A percentile compares a stretch with the other conserved stretches of the same genome.
These are phyloP conservation scores for Dermochelys coriacea DNA, from an alignment of 2,797 vertebrate species.

Conservation along the genomic window DNA sequence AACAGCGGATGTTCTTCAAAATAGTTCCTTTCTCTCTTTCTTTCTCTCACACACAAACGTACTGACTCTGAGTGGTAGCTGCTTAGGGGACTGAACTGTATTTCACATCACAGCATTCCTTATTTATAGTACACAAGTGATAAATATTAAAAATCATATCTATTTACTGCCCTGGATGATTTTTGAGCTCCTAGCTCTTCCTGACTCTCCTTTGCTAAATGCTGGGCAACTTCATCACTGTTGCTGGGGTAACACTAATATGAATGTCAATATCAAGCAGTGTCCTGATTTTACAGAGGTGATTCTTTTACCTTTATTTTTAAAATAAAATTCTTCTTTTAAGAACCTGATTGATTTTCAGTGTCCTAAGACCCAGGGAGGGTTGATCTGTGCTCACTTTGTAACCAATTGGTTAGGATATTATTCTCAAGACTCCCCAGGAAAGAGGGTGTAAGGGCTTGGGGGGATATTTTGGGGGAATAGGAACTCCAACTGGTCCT, in stretches of 20 bases:
- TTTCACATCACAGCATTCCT: not conserved
- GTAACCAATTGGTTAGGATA: too few relatives aligned
- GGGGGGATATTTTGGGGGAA: too few relatives aligned
- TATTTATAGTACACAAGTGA: not conserved
- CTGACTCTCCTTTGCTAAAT: not conserved
- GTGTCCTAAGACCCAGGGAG: too few relatives aligned
- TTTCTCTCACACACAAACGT: not conserved
- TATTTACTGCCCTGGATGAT: not conserved
- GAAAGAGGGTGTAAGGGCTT: too few relatives aligned
- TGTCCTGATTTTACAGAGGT: too few relatives aligned
- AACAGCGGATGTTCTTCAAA: slow-evolving; percentile 1
- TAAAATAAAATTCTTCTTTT: too few relatives aligned
- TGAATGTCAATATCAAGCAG: too few relatives aligned
- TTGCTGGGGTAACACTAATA: not conserved
- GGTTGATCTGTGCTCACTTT: too few relatives aligned
- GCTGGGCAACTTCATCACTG: not conserved
- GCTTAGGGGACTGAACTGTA: not conserved
- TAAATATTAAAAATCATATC: not conserved
- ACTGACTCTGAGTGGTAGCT: not conserved
- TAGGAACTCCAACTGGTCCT: too few relatives aligned
- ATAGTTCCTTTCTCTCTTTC: not conserved
- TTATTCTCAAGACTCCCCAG: too few relatives aligned
- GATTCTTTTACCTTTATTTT: too few relatives aligned
- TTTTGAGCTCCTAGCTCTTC: not conserved
- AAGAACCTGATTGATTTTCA: too few relatives aligned